phyloP scores from a whole-genome alignment of 1,140 invertebrate genomes.

The Eurytemora carolleeae region DNA sequence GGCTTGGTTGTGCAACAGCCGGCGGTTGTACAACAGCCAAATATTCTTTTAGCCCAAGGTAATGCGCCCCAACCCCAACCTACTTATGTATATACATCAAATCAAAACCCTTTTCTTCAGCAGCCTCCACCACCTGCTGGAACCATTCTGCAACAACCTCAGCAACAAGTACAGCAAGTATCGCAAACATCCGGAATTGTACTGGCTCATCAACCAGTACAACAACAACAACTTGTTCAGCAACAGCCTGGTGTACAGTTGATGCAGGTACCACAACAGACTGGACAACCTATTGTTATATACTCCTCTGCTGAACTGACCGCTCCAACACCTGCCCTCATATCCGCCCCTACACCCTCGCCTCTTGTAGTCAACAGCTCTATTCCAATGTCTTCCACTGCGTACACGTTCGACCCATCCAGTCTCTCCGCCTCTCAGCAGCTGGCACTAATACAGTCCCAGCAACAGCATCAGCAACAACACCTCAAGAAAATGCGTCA shows the following conservation, averaged over 20 bases:
- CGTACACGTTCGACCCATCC: background rate
- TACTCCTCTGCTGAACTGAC: background rate
- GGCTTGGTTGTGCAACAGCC: background rate
- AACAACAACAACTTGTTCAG: too few species aligned
- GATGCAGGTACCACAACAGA: background rate
- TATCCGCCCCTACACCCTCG: background rate
- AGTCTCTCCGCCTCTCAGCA: constrained; percentile 1
- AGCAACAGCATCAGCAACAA: constrained; percentile 28
- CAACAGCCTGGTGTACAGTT: background rate
- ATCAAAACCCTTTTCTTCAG: background rate
- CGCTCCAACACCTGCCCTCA: background rate
- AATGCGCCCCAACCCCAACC: too few species aligned
- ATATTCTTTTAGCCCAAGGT: too few species aligned
- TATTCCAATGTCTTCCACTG: background rate
- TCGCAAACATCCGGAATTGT: too few species aligned
- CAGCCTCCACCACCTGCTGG: background rate
- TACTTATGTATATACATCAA: too few species aligned
- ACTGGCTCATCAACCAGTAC: too few species aligned
- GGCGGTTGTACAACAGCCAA: background rate
- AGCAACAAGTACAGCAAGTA: too few species aligned
- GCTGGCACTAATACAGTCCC: constrained; percentile 30
- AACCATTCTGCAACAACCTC: too few species aligned
- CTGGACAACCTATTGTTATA: background rate
- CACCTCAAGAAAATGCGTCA: constrained; percentile 29
- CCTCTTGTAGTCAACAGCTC: background rate